phyloP scores from a whole-genome alignment of 2,113 vertebrate genomes.

The Cinclus mexicanus region DNA sequence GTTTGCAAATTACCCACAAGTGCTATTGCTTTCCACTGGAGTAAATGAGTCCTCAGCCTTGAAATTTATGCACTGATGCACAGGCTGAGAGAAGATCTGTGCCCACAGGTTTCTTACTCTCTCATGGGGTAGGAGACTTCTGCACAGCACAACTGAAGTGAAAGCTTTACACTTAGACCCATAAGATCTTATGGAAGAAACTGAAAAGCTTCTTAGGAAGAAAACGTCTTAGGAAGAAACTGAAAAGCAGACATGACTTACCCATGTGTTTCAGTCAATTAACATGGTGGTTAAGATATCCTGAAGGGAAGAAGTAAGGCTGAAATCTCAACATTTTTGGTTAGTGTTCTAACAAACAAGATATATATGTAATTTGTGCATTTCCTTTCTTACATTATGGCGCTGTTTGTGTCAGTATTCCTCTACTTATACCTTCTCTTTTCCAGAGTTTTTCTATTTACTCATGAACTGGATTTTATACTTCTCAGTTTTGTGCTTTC shows the following conservation, averaged over 20 bases:
- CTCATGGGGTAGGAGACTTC: accelerated
- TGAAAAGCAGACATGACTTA: background rate
- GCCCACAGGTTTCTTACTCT: too few relatives aligned
- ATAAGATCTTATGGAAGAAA: background rate
- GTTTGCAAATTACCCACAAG: background rate
- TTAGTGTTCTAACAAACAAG: background rate
- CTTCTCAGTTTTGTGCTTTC: background rate
- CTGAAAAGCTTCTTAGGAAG: background rate
- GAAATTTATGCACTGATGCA: background rate
- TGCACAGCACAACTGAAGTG: background rate
- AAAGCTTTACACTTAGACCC: background rate
- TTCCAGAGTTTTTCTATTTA: background rate
- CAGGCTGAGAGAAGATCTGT: background rate
- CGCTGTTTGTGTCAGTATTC: background rate
- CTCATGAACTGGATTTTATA: background rate
- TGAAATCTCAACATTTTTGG: background rate
- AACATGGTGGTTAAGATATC: background rate
- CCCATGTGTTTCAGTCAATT: background rate
- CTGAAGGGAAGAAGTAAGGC: background rate
- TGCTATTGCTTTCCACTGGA: background rate
- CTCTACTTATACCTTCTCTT: background rate
- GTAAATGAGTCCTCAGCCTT: background rate
- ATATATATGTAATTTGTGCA: background rate
- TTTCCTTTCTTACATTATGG: background rate
- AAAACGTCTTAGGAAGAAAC: too few relatives aligned